A percentile compares a stretch with the other conserved stretches of the same genome.
phyloP scores from a whole-genome alignment of 30 jellyfish, hydroid and myxozoan species.

The Aurelia coerulea region DNA sequence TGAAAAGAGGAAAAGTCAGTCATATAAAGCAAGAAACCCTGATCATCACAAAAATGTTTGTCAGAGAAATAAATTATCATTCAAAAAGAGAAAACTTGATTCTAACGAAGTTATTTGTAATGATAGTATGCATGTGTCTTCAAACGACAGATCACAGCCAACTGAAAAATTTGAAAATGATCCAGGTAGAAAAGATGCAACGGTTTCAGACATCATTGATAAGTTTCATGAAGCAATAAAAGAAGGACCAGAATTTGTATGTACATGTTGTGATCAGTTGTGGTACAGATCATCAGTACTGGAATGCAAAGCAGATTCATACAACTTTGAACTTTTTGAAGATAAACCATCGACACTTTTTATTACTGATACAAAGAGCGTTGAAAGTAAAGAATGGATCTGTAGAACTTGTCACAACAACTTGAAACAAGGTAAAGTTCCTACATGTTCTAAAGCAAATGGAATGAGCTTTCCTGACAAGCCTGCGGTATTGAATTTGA shows the following conservation, averaged over 20 bases:
- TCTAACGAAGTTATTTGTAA: too few species aligned
- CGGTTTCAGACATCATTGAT: not conserved
- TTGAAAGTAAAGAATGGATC: not conserved
- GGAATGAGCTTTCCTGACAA: slow-evolving; percentile 23
- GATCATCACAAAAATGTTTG: too few species aligned
- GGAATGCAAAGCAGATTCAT: not conserved
- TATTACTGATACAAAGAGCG: not conserved
- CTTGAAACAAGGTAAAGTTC: too few species aligned
- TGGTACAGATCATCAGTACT: slow-evolving; percentile 27
- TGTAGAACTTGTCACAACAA: too few species aligned
- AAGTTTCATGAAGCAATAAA: not conserved
- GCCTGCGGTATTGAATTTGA: slow-evolving; percentile 9
- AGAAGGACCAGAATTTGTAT: slow-evolving; percentile 32
- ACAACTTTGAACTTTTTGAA: not conserved
- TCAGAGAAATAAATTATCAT: too few species aligned
- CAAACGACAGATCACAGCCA: too few species aligned
- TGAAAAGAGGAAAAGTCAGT: too few species aligned
- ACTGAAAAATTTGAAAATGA: too few species aligned
- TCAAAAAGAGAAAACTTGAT: too few species aligned
- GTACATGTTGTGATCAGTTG: slow-evolving; percentile 32
- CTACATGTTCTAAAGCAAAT: slow-evolving; percentile 18
- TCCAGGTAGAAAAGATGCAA: too few species aligned
- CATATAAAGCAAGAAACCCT: too few species aligned
- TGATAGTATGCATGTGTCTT: too few species aligned
- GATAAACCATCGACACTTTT: not conserved